Evolutionary conservation across 2,113 vertebrate genomes (phyloP).

Genomic region (Gracilinanus agilis): DNA sequence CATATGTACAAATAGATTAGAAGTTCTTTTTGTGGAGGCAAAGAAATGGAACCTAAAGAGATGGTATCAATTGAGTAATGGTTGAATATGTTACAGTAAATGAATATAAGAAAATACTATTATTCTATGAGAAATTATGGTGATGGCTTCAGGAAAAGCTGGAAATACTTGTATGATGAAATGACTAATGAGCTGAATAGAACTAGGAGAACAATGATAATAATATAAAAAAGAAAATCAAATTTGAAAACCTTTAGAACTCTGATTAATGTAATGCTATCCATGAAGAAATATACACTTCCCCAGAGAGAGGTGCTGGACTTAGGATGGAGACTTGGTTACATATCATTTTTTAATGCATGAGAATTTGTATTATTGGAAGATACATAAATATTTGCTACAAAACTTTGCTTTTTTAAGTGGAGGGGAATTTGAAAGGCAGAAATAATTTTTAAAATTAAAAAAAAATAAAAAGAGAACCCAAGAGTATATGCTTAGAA

Average conservation of each 20-base stretch:
- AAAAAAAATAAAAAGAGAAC: not conserved
- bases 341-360: not conserved
- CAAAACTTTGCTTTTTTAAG: not conserved
- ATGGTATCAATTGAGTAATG: not conserved
- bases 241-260: not conserved
- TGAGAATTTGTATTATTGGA: not conserved
- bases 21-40: not conserved
- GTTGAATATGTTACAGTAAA: not conserved
- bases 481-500: not conserved
- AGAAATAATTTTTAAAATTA: not conserved
- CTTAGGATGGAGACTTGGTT: not conserved
- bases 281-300: not conserved
- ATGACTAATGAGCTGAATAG: not conserved
- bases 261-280: not conserved
- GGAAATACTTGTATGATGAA: not conserved
- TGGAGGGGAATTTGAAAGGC: not conserved
- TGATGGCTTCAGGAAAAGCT: not conserved
- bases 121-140: not conserved
- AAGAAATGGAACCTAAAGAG: not conserved
- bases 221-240: not conserved
- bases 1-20: not conserved
- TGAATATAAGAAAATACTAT: not conserved
- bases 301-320: not conserved
- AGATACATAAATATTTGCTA: not conserved
- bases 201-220: not conserved